phyloP scores from a whole-genome alignment of 92 coral and sea anemone genomes.

The Zoanthus solanderi region DNA sequence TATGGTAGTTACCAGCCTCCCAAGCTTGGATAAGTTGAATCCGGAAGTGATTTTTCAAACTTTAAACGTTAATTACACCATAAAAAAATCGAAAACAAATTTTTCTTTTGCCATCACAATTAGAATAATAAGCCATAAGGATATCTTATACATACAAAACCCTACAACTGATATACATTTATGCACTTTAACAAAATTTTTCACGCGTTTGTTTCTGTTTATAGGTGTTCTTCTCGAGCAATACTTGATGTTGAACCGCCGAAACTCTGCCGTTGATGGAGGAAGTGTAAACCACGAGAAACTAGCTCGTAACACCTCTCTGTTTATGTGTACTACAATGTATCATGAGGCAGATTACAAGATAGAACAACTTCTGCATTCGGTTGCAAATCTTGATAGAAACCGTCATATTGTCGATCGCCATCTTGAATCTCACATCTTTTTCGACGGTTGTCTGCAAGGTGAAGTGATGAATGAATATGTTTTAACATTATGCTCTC shows the following conservation, averaged over 20 bases:
- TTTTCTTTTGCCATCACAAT: too few species aligned
- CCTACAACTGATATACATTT: too few species aligned
- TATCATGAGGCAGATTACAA: constrained; percentile 76
- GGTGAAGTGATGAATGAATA: constrained; percentile 63
- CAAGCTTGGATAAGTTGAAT: too few species aligned
- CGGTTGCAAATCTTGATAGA: constrained; percentile 62
- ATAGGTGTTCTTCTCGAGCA: constrained; percentile 66
- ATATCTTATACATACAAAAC: too few species aligned
- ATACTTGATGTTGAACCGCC: constrained; percentile 65
- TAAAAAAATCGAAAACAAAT: too few species aligned
- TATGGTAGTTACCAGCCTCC: too few species aligned
- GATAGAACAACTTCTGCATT: constrained; percentile 75
- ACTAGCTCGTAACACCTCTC: constrained; percentile 49
- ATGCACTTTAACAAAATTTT: too few species aligned
- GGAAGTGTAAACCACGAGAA: constrained; percentile 48
- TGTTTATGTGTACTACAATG: constrained; percentile 87
- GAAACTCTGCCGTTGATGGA: constrained; percentile 59
- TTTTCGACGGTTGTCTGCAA: constrained; percentile 75
- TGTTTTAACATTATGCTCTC: constrained; percentile 56
- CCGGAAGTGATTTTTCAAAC: too few species aligned
- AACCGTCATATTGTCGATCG: constrained; percentile 52
- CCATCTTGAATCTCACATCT: constrained; percentile 77
- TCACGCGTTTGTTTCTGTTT: neutral
- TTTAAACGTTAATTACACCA: too few species aligned
- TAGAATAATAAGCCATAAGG: too few species aligned